Conservation (phyloP, 2,797 vertebrate species). For the Pyrocephalus nanus region DNA sequence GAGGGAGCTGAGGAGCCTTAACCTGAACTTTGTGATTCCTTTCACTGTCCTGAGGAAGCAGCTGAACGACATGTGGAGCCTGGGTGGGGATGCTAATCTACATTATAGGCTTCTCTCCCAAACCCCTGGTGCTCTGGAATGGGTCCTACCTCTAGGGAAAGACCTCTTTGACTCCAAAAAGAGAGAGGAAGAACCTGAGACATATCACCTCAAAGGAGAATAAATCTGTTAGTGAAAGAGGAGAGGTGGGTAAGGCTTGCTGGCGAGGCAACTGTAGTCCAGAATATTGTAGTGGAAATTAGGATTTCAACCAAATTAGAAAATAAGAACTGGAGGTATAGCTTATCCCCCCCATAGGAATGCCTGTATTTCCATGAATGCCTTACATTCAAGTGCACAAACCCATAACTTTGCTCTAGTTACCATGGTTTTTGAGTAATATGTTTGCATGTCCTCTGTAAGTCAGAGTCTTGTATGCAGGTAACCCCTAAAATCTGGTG, state of each 20-base stretch:
- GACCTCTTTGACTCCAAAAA: not conserved
- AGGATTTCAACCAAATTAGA: not conserved
- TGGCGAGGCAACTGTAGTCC: not conserved
- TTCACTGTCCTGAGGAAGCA: not conserved
- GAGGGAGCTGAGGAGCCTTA: not conserved
- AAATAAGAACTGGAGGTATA: not conserved
- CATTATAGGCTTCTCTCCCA: not conserved
- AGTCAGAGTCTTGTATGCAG: not conserved
- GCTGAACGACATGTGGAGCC: not conserved
- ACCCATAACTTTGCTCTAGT: not conserved
- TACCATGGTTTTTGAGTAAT: not conserved
- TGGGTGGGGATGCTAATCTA: not conserved
- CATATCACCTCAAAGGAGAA: not conserved
- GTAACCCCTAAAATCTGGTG: not conserved
- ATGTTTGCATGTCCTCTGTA: not conserved
- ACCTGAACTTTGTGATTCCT: not conserved
- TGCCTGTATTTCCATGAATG: not conserved
- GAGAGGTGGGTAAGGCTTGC: not conserved
- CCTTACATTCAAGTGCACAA: not conserved
- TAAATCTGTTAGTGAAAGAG: not conserved
- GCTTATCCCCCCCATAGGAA: not conserved
- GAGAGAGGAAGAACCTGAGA: not conserved
- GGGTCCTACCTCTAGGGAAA: not conserved
- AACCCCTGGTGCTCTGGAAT: fast-evolving
- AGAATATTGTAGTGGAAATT: not conserved